Base-by-base conservation (phyloP, 2,113 vertebrate species). In the Tachysurus fulvidraco region DNA sequence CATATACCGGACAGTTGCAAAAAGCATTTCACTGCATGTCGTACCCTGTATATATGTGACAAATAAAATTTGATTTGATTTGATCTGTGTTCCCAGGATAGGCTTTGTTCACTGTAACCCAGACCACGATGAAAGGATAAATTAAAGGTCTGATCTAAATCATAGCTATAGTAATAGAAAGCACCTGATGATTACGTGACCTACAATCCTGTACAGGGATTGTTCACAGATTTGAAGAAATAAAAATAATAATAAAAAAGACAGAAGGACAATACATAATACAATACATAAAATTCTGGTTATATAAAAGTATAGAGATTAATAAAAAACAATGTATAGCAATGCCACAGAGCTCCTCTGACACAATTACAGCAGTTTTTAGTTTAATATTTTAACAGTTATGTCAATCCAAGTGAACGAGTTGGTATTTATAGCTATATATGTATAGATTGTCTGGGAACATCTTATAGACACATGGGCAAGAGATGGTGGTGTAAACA, bases 131-230 rank as follows among this genome's bases (percentile, higher is more conserved):
- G 69, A 46, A 69, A 36, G 36, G 17, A 46, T 74, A 19, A 73
- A 73, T 5, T 8, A n/a, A n/a, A n/a, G n/a, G n/a, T n/a, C n/a
- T n/a, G n/a, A n/a, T 7, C 50, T 6, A 50, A 28, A 16, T 36
- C 12, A 10, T 60, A 83, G 41, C n/a, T 82, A 14, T 28, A 59
- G 50, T 83, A 90, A 87, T 82, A 87, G 57, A 76, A 90, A 87
- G 78, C 88, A 76, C 74, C 84, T 88, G 89, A 90, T 79, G 23
- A 46, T 88, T 90, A 89, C 76, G 81, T 86, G 89, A 86, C 83
- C 67, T 21, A 23, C 41, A 55, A 19, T 44, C 50, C 13, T 52
- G 44, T 52, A 6, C 54, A 84, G 73, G 46, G 25, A 52, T 46
- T 54, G 57, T 50, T 9, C 85, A 6, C 0, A 79, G 65, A 69